phyloP scores from a whole-genome alignment of 2,888 invertebrate genomes.

The Timandra comae region DNA sequence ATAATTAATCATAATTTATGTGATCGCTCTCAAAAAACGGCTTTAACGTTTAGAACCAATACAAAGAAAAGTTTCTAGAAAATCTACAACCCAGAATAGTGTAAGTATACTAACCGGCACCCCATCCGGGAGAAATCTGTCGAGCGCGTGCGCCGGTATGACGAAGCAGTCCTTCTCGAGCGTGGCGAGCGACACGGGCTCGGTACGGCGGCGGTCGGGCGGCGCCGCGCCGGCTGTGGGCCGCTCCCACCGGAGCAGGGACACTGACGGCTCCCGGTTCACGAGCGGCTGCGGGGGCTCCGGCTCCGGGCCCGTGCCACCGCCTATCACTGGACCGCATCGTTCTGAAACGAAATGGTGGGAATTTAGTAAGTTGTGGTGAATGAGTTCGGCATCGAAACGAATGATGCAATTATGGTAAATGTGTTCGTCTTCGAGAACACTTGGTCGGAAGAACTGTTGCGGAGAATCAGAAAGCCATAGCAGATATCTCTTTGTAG shows the following conservation, averaged over 20 bases:
- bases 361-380: no score
- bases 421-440: no score
- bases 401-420: no score
- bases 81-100: not conserved
- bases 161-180: conserved; percentile 94
- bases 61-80: not conserved
- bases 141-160: conserved; percentile 92
- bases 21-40: no score
- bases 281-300: conserved; percentile 84
- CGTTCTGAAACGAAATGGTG: conserved; percentile 81
- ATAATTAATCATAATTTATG: no score
- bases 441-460: no score
- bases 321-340: conserved; percentile 83
- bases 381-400: no score
- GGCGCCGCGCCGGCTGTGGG: conserved; percentile 54
- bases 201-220: conserved; percentile 59
- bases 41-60: no score
- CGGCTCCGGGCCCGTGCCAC: conserved; percentile 78
- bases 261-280: conserved; percentile 81
- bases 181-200: conserved; percentile 87
- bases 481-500: no score
- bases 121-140: conserved; percentile 92
- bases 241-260: conserved; percentile 70
- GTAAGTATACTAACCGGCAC: conserved; percentile 81
- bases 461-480: no score